Conservation (phyloP, 2,888 invertebrate species). For the Andricus curvator region DNA sequence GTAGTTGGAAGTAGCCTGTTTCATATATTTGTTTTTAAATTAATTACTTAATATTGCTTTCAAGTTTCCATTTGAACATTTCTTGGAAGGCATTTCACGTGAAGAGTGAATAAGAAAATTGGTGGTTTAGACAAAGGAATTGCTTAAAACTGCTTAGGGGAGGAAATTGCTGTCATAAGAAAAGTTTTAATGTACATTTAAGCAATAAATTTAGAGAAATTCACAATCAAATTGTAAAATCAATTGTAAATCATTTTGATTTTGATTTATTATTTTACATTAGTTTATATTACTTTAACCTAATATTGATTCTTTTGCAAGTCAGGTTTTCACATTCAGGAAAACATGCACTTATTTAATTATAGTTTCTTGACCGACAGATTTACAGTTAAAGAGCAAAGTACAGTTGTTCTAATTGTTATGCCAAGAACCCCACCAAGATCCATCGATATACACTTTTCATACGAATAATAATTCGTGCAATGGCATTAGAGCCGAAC, state of each 20-base stretch:
- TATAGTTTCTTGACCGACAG: neutral
- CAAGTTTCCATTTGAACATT: neutral
- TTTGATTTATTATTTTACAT: no score
- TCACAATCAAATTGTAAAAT: no score
- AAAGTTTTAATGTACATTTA: neutral
- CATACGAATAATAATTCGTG: neutral
- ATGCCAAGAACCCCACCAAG: neutral
- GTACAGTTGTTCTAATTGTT: slow-evolving; percentile 14
- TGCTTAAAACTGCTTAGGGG: neutral
- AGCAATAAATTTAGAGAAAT: neutral
- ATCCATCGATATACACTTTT: neutral
- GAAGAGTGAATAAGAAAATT: neutral
- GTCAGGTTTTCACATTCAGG: neutral
- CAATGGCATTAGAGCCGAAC: neutral
- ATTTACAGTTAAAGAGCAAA: neutral
- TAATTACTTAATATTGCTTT: slow-evolving; percentile 1
- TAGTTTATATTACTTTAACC: no score
- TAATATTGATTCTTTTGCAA: no score
- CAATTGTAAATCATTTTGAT: neutral
- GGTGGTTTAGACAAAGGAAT: neutral
- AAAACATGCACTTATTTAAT: neutral
- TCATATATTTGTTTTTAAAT: neutral
- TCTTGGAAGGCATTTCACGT: neutral
- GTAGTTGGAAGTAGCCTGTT: slow-evolving; percentile 7
- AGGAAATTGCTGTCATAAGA: neutral